phyloP scores from a whole-genome alignment of 92 coral and sea anemone genomes.

The Epizoanthus illoricatus region DNA sequence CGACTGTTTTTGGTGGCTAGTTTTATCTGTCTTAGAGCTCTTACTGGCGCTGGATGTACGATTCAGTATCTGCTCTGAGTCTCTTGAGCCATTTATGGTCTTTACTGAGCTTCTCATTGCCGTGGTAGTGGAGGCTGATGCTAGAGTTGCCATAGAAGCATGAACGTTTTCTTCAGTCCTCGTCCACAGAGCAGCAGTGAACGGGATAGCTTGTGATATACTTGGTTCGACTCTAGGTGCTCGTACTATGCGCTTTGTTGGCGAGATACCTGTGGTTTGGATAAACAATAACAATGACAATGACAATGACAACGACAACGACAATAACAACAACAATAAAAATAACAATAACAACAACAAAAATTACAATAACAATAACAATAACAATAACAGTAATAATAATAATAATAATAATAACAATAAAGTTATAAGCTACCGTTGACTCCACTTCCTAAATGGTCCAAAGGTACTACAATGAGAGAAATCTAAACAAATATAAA shows the following conservation, averaged over 20 bases:
- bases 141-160: not conserved
- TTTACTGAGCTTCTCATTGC: not conserved
- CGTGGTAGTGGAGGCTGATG: not conserved
- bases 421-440: no score
- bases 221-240: constrained; percentile 35
- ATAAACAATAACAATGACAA: not conserved
- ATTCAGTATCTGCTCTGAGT: not conserved
- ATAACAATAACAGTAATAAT: not conserved
- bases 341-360: no score
- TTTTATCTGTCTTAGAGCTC: no score
- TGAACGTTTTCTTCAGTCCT: not conserved
- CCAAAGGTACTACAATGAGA: no score
- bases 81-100: not conserved
- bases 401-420: no score
- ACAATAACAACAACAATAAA: no score
- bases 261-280: constrained; percentile 17
- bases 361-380: not conserved
- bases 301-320: no score
- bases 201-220: constrained; percentile 12
- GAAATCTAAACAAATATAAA: no score
- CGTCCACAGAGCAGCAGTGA: constrained; percentile 8
- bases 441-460: no score
- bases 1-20: not conserved
- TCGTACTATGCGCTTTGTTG: constrained; percentile 26
- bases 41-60: not conserved